A percentile compares a stretch with the other conserved stretches of the same genome.
These are phyloP conservation scores for Parotocinclus haroldoi DNA, from an alignment of 2,797 vertebrate species.

Conservation along the genomic window DNA sequence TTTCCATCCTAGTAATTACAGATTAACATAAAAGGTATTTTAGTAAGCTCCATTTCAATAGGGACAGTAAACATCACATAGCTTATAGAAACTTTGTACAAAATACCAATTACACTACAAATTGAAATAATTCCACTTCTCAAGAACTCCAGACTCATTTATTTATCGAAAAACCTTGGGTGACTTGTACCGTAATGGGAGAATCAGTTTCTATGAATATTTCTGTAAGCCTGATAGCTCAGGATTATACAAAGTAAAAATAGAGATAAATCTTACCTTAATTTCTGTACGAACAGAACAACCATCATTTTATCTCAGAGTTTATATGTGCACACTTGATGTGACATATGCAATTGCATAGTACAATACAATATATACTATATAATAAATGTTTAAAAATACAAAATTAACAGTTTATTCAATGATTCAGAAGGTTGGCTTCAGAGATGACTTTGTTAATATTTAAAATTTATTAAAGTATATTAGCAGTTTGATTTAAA, in stretches of 20 bases:
- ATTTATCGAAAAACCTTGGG: background rate
- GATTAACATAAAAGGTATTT: too few species aligned
- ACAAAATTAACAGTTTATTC: background rate
- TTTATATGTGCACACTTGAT: slow-evolving; percentile 23
- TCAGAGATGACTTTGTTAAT: slow-evolving; percentile 30
- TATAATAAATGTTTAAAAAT: background rate
- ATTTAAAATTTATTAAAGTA: slow-evolving; percentile 78
- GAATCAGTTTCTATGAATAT: slow-evolving; percentile 35
- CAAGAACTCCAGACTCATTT: slow-evolving; percentile 26
- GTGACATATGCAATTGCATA: slow-evolving; percentile 19
- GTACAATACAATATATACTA: slow-evolving; percentile 2
- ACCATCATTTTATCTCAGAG: slow-evolving; percentile 30
- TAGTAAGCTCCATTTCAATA: too few species aligned
- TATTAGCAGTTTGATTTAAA: slow-evolving; percentile 71
- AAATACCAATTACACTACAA: too few species aligned
- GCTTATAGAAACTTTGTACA: too few species aligned
- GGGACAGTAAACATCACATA: too few species aligned
- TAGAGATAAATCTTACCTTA: slow-evolving; percentile 47
- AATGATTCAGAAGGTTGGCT: slow-evolving; percentile 20
- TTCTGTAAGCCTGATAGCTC: slow-evolving; percentile 32
- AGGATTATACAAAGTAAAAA: slow-evolving; percentile 43
- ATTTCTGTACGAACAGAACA: slow-evolving; percentile 47
- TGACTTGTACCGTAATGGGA: slow-evolving; percentile 36
- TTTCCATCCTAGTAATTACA: too few species aligned
- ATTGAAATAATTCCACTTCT: slow-evolving; percentile 28